These are phyloP conservation scores for Hololepta plana DNA, from an alignment of 2,888 invertebrate species.

Conservation along the genomic window DNA sequence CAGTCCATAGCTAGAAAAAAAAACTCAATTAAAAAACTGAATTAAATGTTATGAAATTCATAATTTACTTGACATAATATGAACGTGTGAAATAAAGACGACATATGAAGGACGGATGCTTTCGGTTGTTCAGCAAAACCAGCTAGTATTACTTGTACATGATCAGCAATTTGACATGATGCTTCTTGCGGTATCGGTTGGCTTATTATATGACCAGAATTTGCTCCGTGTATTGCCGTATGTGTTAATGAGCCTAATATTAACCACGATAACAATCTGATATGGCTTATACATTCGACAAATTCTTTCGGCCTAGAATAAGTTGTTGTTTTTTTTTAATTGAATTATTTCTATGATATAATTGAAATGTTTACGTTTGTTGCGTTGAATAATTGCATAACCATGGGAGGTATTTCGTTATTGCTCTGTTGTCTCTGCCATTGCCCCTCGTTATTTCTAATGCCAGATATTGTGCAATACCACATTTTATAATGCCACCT, in stretches of 20 bases:
- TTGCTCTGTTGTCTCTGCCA: constrained; percentile 63
- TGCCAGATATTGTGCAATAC: constrained; percentile 83
- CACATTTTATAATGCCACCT: constrained; percentile 91
- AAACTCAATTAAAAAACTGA: constrained; percentile 2
- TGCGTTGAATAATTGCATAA: constrained; percentile 66
- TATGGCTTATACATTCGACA: constrained; percentile 86
- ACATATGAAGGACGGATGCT: constrained; percentile 85
- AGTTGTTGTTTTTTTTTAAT: not conserved
- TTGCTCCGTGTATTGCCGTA: constrained; percentile 45
- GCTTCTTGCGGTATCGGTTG: constrained; percentile 92
- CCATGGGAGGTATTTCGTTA: constrained; percentile 78
- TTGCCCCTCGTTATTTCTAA: constrained; percentile 85
- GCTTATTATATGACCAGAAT: constrained; percentile 29
- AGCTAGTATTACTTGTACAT: constrained; percentile 89
- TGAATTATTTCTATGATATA: not conserved
- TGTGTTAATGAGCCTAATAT: constrained; percentile 88
- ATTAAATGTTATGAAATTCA: constrained; percentile 2
- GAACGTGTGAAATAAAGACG: constrained; percentile 91
- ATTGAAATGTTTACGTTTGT: constrained; percentile 44
- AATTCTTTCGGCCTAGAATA: constrained; percentile 70
- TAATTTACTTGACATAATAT: constrained; percentile 82
- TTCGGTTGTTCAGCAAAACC: constrained; percentile 94
- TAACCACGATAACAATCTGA: constrained; percentile 89
- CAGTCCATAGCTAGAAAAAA: constrained; percentile 69
- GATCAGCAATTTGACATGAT: constrained; percentile 91